Evolutionary conservation across 1,140 invertebrate species (phyloP), one percentile per base, ranked within the genome.

Genomic region (Caligus rogercresseyi): DNA sequence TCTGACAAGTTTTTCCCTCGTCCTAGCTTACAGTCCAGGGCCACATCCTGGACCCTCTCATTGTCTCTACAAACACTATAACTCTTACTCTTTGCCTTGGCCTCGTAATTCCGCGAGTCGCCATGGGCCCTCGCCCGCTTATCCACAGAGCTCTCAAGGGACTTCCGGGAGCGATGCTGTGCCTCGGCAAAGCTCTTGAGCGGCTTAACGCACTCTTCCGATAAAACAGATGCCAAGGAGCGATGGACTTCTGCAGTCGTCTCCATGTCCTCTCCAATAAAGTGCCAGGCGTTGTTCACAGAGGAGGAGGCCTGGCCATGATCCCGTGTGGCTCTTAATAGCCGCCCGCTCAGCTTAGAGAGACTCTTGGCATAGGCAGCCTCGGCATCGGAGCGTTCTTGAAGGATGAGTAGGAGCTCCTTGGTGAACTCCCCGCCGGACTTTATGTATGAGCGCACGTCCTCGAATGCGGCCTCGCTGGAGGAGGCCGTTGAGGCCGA

Each of bases 341-440:
- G 74, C 76, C 92, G 93, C 1, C 77, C 77, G 51, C 87, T 85
- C 54, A 94, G 75, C 74, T 92, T 94, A 62, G 82, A 81, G 23
- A 95, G 77, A 59, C 83, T 84, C 78, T 92, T 94, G 15, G 89
- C 85, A 74, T 94, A 95, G 66, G 82, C 82, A 14, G 81, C 79
- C 76, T 95, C 89, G 63, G 88, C 78, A 71, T 95, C 89, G 59
- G 89, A 84, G 77, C 87, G 86, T 77, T 95, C 90, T 73, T 91
- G 86, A 62, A 94, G 75, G 67, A 94, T 87, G 43, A 80, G 74
- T 0, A 87, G 80, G 21, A 95, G 76, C 70, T 94, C 89, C 71
- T 93, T 93, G 74, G 86, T 89, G 70, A 94, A 91, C 72, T 95
- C 90, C 53, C 86, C 86, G 18, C 89, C 89, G 72, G 91, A 87